Base-by-base conservation (phyloP, 2,888 invertebrate genomes). In the Ochropleura leucogaster region DNA sequence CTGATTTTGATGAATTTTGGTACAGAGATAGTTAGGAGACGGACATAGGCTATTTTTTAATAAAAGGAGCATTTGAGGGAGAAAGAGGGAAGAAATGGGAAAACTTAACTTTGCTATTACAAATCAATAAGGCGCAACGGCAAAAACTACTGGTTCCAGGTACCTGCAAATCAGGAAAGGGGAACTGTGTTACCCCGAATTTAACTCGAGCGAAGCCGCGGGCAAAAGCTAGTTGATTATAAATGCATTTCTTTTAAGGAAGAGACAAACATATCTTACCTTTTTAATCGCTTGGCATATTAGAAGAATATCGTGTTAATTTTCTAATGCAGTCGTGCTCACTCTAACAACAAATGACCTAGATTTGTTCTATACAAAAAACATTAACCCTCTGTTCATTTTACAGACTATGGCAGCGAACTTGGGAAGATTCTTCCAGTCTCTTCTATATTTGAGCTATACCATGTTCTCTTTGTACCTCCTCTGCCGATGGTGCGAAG, bases 401-500 rank as follows among this genome's bases (percentile, higher is more conserved):
- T 88, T 92, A 9, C 91, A 96, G 96, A 89, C 91, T 0, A 85
- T 93, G 20, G 84, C 88, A 14, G 90, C 89, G 3, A 93, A 93
- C 71, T 67, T 92, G 12, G 90, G 91, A 0, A 95, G 95, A 82
- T 93, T 93, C 53, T 78, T 95, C 18, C 95, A 93, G 93, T 92
- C 93, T 51, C 49, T 95, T 3, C 85, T 94, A 18, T 96, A 92
- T 82, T 87, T 96, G 82, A 88, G 91, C 3, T 96, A 96, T 79
- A 94, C 94, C 68, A 90, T 96, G 92, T 93, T 93, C 62, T 90
- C 92, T 0, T 88, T 95, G 42, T 96, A 92, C 77, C 89, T 94
- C 6, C 89, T 95, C 20, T 96, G 96, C 74, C 92, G 93, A 30
- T 95, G 96, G 94, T 94, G 95, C 72, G 94, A 96, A 77, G 96